Evolutionary conservation across 1,140 invertebrate genomes (phyloP).

Genomic region (Apis mellifera): DNA sequence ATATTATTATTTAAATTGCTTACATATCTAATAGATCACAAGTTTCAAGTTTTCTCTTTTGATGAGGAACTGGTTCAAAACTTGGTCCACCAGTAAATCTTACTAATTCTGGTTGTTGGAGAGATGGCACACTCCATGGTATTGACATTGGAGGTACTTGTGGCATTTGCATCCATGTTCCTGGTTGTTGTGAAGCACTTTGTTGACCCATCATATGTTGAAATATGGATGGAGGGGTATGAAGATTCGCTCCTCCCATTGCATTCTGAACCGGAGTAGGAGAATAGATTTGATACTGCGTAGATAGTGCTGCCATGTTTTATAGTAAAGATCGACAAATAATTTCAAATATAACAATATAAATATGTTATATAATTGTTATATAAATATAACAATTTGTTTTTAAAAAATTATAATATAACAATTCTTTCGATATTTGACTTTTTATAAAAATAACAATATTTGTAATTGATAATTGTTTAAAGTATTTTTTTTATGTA

Average conservation of each 20-base stretch:
- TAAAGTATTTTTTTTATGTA: background rate
- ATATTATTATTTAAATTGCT: conserved; percentile 19
- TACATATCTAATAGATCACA: conserved; percentile 71
- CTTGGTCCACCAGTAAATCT: conserved; percentile 71
- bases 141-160: conserved; percentile 76
- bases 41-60: conserved; percentile 76
- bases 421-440: background rate
- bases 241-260: conserved; percentile 76
- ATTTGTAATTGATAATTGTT: background rate
- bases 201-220: conserved; percentile 78
- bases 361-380: too few species aligned
- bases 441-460: background rate
- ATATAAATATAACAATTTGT: background rate
- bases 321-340: background rate
- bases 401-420: background rate
- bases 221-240: conserved; percentile 77
- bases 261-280: conserved; percentile 65
- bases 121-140: conserved; percentile 73
- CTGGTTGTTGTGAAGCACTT: conserved; percentile 60
- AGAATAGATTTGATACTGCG: conserved; percentile 54
- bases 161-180: conserved; percentile 73
- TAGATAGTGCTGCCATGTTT: background rate
- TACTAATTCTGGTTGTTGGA: conserved; percentile 72
- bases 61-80: conserved; percentile 58
- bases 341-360: background rate